These are phyloP conservation scores for Cossypha dichroa DNA, from an alignment of 2,797 vertebrate species.

Conservation along the genomic window DNA sequence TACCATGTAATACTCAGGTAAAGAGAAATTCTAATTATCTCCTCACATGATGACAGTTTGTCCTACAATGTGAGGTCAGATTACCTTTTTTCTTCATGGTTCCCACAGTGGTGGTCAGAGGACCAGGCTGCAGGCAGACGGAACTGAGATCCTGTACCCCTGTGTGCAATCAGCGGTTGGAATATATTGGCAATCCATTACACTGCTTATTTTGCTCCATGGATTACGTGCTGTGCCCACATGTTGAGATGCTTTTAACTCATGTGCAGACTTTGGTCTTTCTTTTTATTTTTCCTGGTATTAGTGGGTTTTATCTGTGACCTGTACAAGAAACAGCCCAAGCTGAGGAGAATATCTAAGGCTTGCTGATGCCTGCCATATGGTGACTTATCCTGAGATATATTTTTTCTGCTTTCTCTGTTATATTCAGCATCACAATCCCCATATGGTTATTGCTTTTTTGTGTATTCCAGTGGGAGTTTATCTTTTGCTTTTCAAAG, in stretches of 20 bases:
- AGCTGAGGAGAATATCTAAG: neutral
- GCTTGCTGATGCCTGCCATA: slow-evolving; percentile 46
- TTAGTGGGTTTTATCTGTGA: neutral
- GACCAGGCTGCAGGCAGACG: neutral
- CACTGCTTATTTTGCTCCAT: neutral
- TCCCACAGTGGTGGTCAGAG: neutral
- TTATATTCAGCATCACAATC: slow-evolving; percentile 51
- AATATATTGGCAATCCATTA: neutral
- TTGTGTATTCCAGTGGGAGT: slow-evolving; percentile 35
- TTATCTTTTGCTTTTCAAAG: slow-evolving; percentile 55
- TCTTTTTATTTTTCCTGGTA: neutral
- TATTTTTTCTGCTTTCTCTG: slow-evolving; percentile 45
- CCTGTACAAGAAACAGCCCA: neutral
- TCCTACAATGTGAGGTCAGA: neutral
- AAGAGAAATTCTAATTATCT: neutral
- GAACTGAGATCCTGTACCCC: neutral
- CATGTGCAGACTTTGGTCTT: neutral
- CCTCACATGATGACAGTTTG: neutral
- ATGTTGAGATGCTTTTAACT: slow-evolving; percentile 22
- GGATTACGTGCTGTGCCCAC: neutral
- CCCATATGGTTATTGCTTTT: slow-evolving; percentile 57
- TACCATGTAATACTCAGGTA: neutral
- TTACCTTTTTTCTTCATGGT: neutral
- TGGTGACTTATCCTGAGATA: slow-evolving; percentile 31
- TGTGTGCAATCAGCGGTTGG: neutral